Percentiles rank a stretch among this genome's conserved stretches.
These are phyloP conservation scores for Keiferia lycopersicella DNA, from an alignment of 2,888 invertebrate species.

Conservation along the genomic window DNA sequence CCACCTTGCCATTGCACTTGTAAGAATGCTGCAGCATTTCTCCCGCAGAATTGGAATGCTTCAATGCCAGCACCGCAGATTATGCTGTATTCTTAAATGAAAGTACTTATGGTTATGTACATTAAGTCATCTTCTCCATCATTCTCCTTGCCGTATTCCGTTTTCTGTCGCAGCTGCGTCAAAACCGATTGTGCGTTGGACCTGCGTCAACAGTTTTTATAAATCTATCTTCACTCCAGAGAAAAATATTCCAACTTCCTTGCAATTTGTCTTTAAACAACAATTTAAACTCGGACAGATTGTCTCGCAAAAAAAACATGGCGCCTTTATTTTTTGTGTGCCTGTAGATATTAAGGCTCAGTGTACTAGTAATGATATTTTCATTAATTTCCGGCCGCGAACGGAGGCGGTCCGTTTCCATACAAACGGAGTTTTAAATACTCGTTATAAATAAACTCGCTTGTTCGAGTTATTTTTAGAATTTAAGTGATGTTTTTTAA, in stretches of 20 bases:
- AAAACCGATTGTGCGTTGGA: too few species aligned
- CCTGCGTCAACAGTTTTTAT: too few species aligned
- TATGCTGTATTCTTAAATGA: too few species aligned
- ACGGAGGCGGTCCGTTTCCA: background rate
- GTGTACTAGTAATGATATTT: slow-evolving; percentile 21
- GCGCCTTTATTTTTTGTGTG: background rate
- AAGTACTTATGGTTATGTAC: too few species aligned
- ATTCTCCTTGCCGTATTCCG: too few species aligned
- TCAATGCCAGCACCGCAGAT: too few species aligned
- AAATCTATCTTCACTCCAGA: too few species aligned
- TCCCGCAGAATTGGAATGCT: background rate
- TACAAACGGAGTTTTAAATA: slow-evolving; percentile 16
- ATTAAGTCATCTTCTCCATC: too few species aligned
- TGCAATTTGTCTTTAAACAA: background rate
- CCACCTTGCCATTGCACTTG: background rate
- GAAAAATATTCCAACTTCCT: background rate
- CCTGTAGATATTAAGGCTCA: background rate
- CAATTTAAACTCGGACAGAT: background rate
- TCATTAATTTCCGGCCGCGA: slow-evolving; percentile 23
- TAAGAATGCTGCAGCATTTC: background rate
- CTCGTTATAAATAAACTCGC: slow-evolving; percentile 7
- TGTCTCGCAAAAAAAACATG: background rate
- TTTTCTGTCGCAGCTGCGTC: too few species aligned
- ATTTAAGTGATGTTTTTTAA: background rate
- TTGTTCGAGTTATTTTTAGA: background rate